Evolutionary conservation across 2,888 invertebrate genomes (phyloP), one percentile per base, ranked within the genome.

Genomic region (Dinocampus coccinellae): DNA sequence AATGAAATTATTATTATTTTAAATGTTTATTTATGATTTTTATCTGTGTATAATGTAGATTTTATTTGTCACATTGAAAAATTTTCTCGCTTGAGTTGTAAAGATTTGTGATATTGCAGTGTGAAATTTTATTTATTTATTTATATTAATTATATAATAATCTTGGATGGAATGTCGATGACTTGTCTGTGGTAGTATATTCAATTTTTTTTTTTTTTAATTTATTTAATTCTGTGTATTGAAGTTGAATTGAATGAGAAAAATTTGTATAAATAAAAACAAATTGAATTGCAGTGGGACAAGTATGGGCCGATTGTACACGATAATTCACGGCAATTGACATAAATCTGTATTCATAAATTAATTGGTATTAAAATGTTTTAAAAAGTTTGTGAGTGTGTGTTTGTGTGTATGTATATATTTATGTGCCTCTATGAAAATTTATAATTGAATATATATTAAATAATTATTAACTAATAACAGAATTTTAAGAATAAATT

Each of bases 281-380:
- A 33, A 3, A 39, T n/a, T 39, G 39, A 39, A 39, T 13, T 39
- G 39, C n/a, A 39, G 13, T 39, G 4, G 39, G 1, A n/a, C n/a
- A n/a, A n/a, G n/a, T n/a, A n/a, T n/a, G n/a, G n/a, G n/a, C n/a
- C n/a, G n/a, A n/a, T n/a, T n/a, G n/a, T n/a, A n/a, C n/a, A n/a
- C n/a, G n/a, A n/a, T n/a, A n/a, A n/a, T n/a, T n/a, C n/a, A n/a
- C n/a, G n/a, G n/a, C n/a, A n/a, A n/a, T n/a, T n/a, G n/a, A n/a
- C n/a, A n/a, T n/a, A n/a, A n/a, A 16, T 66, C 52, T 36, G 66
- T 53, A 47, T 58, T 42, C 22, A 58, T 53, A 63, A 63, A 67
- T 72, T 74, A 74, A 72, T 72, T 60, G 72, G 60, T 67, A 69
- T 74, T 72, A 72, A 69, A 39, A 64, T 62, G 52, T 42, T 11